Evolutionary conservation across 30 jellyfish, hydroid and myxozoan genomes (phyloP).

Genomic region (Aurelia coerulea): DNA sequence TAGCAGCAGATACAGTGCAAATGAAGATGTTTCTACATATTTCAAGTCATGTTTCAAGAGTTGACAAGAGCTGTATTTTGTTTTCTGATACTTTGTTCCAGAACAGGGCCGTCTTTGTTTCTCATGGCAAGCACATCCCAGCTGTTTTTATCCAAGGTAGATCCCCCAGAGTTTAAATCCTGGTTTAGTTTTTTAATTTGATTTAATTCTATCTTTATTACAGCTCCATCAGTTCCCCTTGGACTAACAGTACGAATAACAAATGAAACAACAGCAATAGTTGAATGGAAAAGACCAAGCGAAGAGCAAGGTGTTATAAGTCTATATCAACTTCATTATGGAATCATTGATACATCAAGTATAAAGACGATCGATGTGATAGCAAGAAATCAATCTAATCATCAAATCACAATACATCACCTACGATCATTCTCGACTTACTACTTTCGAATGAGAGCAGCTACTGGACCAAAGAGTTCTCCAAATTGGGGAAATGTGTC

Average conservation of each 20-base stretch:
- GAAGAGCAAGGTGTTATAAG: conserved; percentile 27
- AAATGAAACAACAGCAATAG: conserved; percentile 24
- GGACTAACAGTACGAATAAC: neutral
- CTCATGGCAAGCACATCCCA: no score
- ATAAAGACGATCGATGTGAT: neutral
- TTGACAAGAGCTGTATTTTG: no score
- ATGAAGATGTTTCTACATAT: no score
- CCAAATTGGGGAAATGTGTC: conserved; percentile 57
- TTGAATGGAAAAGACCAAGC: conserved; percentile 28
- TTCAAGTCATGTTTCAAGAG: no score
- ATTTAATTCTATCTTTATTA: no score
- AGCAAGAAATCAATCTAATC: neutral
- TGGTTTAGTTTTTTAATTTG: no score
- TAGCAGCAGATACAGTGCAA: no score
- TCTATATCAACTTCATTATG: conserved; percentile 31
- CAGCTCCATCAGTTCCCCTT: conserved; percentile 60
- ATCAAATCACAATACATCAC: neutral
- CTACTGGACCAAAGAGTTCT: conserved; percentile 10
- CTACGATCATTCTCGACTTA: conserved; percentile 37
- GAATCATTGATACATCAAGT: conserved; percentile 1
- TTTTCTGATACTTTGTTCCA: no score
- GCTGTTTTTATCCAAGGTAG: no score
- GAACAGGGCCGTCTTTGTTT: no score
- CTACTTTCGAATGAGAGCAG: conserved; percentile 43
- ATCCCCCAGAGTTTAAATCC: no score